Conservation (phyloP, 2,797 vertebrate species). For the Enteromius viviparus region DNA sequence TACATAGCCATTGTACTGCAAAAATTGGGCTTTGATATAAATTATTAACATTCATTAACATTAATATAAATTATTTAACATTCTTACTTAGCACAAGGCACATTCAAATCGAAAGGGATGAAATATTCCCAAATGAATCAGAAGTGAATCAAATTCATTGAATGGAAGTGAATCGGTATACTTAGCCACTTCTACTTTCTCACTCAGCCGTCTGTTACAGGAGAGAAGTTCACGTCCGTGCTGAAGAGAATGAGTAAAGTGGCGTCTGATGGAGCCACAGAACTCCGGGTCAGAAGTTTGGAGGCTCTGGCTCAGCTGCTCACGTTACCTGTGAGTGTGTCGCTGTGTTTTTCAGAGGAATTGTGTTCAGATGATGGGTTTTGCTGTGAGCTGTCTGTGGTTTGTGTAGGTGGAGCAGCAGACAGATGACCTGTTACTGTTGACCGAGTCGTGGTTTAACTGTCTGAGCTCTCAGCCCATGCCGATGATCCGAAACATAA, state of each 20-base stretch:
- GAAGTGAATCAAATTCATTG: background rate
- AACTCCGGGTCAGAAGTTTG: conserved; percentile 87
- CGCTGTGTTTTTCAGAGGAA: background rate
- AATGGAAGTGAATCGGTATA: background rate
- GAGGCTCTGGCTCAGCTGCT: conserved; percentile 89
- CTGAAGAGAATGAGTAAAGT: conserved; percentile 84
- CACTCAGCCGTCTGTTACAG: conserved; percentile 66
- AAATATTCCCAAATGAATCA: too few species aligned
- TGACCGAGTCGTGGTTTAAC: conserved; percentile 91
- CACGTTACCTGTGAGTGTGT: conserved; percentile 81
- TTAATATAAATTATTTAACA: too few species aligned
- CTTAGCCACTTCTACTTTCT: background rate
- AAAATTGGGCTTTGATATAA: too few species aligned
- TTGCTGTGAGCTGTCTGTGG: background rate
- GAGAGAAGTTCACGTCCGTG: conserved; percentile 83
- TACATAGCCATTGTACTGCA: too few species aligned
- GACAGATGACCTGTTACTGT: conserved; percentile 90
- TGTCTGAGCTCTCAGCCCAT: conserved; percentile 84
- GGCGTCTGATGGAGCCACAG: conserved; percentile 81
- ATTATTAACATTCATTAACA: too few species aligned
- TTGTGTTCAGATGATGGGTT: background rate
- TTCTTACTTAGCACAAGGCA: too few species aligned
- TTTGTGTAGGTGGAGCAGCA: conserved; percentile 86
- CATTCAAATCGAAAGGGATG: too few species aligned
- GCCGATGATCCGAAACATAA: conserved; percentile 88